phyloP scores from a whole-genome alignment of 2,113 vertebrate species.

The Phyllostomus hastatus region DNA sequence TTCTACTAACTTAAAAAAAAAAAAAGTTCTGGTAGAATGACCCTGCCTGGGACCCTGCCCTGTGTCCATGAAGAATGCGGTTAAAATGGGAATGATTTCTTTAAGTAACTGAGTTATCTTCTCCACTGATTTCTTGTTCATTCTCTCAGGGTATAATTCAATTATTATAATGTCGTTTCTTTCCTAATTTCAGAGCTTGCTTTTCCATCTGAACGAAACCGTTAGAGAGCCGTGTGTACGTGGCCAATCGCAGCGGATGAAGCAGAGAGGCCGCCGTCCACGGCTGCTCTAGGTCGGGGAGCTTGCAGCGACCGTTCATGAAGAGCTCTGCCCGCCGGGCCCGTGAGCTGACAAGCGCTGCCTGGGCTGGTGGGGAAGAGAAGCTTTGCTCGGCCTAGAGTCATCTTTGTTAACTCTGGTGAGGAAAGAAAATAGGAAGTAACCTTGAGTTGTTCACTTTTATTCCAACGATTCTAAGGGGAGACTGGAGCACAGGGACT shows the following conservation, averaged over 20 bases:
- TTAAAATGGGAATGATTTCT: background rate
- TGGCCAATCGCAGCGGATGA: background rate
- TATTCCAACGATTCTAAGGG: background rate
- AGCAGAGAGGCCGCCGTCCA: background rate
- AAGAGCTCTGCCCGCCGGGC: fast-evolving
- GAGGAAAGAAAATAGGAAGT: background rate
- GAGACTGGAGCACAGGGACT: background rate
- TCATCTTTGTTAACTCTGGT: background rate
- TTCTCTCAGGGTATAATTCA: conserved; percentile 45
- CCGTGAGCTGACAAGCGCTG: background rate
- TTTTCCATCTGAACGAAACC: background rate
- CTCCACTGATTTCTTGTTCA: background rate
- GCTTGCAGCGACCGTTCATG: background rate
- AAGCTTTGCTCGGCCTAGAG: background rate
- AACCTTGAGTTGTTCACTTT: background rate
- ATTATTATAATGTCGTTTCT: conserved; percentile 39
- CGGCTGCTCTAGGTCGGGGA: background rate
- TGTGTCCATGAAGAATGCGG: background rate
- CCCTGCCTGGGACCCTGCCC: background rate
- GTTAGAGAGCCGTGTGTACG: background rate
- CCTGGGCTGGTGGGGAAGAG: background rate
- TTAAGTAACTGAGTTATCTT: background rate
- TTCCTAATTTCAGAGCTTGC: background rate
- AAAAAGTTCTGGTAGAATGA: background rate
- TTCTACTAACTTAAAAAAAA: conserved; percentile 31